These are phyloP conservation scores for Arctocebus calabarensis DNA, from an alignment of 2,797 vertebrate species.

Conservation along the genomic window DNA sequence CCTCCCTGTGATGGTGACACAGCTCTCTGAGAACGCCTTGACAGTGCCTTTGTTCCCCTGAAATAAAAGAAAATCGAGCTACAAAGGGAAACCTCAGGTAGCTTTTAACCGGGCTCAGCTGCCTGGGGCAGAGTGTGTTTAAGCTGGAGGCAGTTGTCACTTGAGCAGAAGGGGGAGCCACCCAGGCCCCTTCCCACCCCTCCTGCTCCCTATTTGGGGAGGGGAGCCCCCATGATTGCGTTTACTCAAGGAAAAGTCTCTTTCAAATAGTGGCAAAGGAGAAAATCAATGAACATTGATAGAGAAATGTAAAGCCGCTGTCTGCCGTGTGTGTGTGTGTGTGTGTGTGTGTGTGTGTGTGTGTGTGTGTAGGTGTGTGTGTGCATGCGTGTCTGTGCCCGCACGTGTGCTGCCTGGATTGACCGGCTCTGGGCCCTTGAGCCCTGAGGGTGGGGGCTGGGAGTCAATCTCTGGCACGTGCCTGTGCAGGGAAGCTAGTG, in stretches of 20 bases:
- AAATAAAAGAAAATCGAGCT: conserved; percentile 82
- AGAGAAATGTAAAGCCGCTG: conserved; percentile 69
- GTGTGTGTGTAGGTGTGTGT: no score
- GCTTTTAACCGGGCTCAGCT: conserved; percentile 77
- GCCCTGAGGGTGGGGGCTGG: not conserved
- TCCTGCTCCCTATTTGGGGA: not conserved
- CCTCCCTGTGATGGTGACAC: conserved; percentile 65
- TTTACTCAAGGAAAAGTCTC: conserved; percentile 77
- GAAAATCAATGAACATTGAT: conserved; percentile 83
- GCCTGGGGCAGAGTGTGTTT: conserved; percentile 81
- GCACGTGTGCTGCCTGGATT: not conserved
- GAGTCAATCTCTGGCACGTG: conserved; percentile 42
- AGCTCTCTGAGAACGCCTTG: conserved; percentile 15
- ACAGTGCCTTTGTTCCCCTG: conserved; percentile 80
- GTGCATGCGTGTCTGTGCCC: rapidly evolving
- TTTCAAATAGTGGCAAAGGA: conserved; percentile 39
- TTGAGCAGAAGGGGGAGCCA: not conserved
- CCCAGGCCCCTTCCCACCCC: not conserved
- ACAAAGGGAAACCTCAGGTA: conserved; percentile 80
- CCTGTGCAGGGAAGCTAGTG: not conserved
- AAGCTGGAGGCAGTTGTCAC: conserved; percentile 73
- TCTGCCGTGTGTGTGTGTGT: not conserved
- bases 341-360: not conserved
- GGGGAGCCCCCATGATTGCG: conserved; percentile 32
- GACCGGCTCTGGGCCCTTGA: not conserved